Percentiles rank a stretch among this genome's conserved stretches.
Evolutionary conservation across 35 echinoderm and acorn worm species (phyloP).

Genomic region (Apostichopus japonicus): DNA sequence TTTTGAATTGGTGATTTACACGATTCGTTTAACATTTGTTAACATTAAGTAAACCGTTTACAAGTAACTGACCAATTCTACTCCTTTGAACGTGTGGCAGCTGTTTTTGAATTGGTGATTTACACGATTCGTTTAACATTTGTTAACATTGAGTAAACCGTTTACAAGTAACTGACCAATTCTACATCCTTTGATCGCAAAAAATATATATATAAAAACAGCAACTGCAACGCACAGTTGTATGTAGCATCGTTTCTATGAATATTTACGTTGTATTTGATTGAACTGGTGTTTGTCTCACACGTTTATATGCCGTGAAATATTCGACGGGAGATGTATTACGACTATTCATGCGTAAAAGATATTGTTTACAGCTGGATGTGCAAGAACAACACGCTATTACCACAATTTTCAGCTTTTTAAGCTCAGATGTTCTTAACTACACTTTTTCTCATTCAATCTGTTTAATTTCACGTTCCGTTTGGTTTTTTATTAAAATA

Average conservation of each 20-base stretch:
- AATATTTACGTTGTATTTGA: not conserved
- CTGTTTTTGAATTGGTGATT: not conserved
- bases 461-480: not conserved
- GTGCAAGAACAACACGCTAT: slow-evolving; percentile 29
- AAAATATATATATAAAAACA: not conserved
- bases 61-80: not conserved
- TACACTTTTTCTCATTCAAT: not conserved
- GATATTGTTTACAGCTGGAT: slow-evolving; percentile 31
- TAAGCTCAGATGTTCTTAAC: slow-evolving; percentile 1
- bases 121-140: not conserved
- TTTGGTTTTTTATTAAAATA: not conserved
- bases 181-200: not conserved
- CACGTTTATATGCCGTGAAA: not conserved
- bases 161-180: not conserved
- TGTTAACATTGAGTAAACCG: not conserved
- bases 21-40: not conserved
- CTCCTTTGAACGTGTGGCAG: not conserved
- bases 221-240: not conserved
- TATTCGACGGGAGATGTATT: not conserved
- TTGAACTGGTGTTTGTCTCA: not conserved
- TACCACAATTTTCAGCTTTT: slow-evolving; percentile 38
- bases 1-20: not conserved
- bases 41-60: not conserved
- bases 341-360: not conserved
- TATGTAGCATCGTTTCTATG: not conserved